Evolutionary conservation across 2,888 invertebrate genomes (phyloP).

Genomic region (Phengaris arion): DNA sequence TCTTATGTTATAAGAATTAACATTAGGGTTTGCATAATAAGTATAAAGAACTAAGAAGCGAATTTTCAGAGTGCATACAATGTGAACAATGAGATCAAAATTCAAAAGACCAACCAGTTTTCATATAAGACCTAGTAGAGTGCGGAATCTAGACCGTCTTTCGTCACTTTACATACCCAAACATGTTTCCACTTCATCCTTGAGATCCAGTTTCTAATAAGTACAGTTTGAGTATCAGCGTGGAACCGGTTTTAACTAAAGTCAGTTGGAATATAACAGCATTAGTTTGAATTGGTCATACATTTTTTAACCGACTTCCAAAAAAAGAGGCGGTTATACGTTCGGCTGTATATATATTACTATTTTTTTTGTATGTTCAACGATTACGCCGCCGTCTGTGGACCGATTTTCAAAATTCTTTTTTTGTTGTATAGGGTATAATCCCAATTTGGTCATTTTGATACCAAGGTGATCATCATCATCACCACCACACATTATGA

Average conservation of each 20-base stretch:
- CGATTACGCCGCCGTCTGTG: no score
- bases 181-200: conserved; percentile 26
- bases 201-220: conserved; percentile 24
- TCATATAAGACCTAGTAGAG: conserved; percentile 13
- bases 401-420: no score
- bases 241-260: conserved; percentile 15
- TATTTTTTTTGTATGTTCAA: no score
- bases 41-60: neutral
- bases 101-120: conserved; percentile 22
- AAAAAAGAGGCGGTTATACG: no score
- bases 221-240: conserved; percentile 25
- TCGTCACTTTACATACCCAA: conserved; percentile 20
- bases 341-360: no score
- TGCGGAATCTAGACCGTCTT: conserved; percentile 24
- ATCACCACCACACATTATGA: no score
- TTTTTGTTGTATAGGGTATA: no score
- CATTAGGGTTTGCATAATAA: no score
- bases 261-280: conserved; percentile 13
- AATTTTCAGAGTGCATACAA: neutral
- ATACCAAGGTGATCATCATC: no score
- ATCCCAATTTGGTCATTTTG: no score
- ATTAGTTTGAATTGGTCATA: neutral
- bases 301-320: neutral
- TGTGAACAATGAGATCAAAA: neutral
- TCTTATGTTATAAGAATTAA: no score